Evolutionary conservation across 2,888 invertebrate genomes (phyloP).

Genomic region (Lypha dubia): DNA sequence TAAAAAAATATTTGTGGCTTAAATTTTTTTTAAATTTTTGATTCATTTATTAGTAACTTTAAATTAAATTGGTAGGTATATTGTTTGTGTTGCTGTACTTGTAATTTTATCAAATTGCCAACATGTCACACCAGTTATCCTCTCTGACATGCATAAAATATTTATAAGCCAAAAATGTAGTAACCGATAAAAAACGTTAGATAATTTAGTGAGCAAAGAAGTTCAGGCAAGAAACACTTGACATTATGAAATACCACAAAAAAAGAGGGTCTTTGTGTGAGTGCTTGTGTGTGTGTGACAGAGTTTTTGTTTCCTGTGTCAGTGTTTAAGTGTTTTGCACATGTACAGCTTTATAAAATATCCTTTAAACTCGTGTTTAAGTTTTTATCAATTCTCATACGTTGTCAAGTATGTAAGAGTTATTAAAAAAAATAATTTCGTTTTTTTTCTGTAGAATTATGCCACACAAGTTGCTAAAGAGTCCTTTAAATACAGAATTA

Average conservation of each 20-base stretch:
- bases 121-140: conserved; percentile 50
- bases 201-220: conserved; percentile 36
- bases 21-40: not conserved
- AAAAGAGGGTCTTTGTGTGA: not conserved
- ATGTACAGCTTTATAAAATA: conserved; percentile 16
- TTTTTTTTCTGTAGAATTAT: conserved; percentile 29
- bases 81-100: not conserved
- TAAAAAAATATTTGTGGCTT: not conserved
- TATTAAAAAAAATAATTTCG: not conserved
- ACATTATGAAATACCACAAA: conserved; percentile 6
- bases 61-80: not conserved
- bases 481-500: conserved; percentile 23
- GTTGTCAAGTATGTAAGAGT: not conserved
- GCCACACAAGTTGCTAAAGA: conserved; percentile 48
- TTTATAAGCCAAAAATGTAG: conserved; percentile 44
- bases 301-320: not conserved
- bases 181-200: not conserved
- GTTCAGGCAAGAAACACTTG: conserved; percentile 34
- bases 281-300: not conserved
- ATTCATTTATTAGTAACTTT: not conserved
- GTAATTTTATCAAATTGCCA: conserved; percentile 35
- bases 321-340: not conserved
- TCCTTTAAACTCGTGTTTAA: conserved; percentile 36
- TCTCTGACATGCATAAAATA: conserved; percentile 40
- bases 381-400: conserved; percentile 38